Evolutionary conservation across 2,113 vertebrate species (phyloP), one percentile per base, ranked within the genome.

Genomic region (Cyanoliseus patagonus): DNA sequence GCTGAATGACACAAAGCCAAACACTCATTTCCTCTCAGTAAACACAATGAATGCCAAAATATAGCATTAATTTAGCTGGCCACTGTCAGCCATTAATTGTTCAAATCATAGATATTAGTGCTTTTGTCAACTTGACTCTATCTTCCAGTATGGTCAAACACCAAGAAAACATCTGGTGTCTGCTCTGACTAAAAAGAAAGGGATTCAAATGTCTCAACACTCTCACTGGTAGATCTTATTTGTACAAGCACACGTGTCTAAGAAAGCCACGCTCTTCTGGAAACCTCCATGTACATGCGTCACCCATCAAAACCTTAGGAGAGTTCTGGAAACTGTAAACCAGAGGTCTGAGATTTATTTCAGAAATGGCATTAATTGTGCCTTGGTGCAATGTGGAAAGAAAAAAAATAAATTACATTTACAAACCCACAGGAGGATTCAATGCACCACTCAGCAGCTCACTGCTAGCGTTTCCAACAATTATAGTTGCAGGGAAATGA

Each of bases 401-500:
- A 10, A 79, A 87, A 90, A 77, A 75, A 93, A 88, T 80, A 93
- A 82, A 76, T 69, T 86, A 81, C 86, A 75, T 93, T 95, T 94
- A 35, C 80, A 86, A 93, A 81, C 8, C 64, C 94, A 88, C 90
- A 72, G 46, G 79, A 95, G 94, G 69, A 95, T 88, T 95, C 79
- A 75, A 4, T 28, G 61, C 72, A 78, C 18, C 2, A 49, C 75
- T 94, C 92, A 70, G 86, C 92, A 93, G 79, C 83, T 86, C 83
- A 74, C 79, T 94, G 76, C 83, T 44, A 92, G 81, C 13, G 3
- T 53, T 95, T 88, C 76, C 83, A 95, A 81, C 94, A 96, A 90
- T 94, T 96, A 96, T 44, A 88, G 83, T 77, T 95, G 92, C 88
- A 90, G 92, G 88, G 88, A 96, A 95, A 95, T 92, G 92, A 94